Conservation (phyloP, 2,888 invertebrate species). For the Strigamia crassipes region DNA sequence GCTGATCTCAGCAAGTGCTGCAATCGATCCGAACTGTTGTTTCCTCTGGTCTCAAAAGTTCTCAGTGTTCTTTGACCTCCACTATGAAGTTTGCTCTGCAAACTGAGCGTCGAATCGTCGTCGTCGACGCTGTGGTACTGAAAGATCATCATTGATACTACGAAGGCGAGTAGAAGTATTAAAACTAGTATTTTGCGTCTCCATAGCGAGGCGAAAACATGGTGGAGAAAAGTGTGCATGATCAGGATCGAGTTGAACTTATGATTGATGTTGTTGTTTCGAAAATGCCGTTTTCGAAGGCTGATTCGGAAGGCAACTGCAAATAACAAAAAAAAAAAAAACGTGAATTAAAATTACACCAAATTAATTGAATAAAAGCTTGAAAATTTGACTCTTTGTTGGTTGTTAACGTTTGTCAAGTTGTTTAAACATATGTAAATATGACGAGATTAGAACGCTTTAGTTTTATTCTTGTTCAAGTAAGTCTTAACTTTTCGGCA, state of each 20-base stretch:
- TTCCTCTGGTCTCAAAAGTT: slow-evolving; percentile 8
- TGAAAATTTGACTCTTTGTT: no score
- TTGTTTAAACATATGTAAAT: background rate
- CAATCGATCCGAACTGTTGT: slow-evolving; percentile 43
- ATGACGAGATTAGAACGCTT: no score
- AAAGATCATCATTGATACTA: slow-evolving; percentile 47
- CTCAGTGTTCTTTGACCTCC: slow-evolving; percentile 44
- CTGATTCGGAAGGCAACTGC: slow-evolving; percentile 5
- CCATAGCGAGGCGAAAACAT: slow-evolving; percentile 49
- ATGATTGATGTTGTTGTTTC: background rate
- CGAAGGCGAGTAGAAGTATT: slow-evolving; percentile 37
- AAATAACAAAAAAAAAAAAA: background rate
- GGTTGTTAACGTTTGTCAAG: background rate
- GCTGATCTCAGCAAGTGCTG: slow-evolving; percentile 27
- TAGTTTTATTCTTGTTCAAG: slow-evolving; percentile 7
- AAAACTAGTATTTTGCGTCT: slow-evolving; percentile 45
- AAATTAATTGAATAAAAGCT: no score
- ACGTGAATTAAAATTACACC: no score
- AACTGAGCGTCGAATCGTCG: background rate
- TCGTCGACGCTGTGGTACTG: slow-evolving; percentile 50
- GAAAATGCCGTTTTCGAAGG: background rate
- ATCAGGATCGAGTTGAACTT: slow-evolving; percentile 11
- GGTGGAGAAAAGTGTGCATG: slow-evolving; percentile 45
- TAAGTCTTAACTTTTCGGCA: slow-evolving; percentile 32
- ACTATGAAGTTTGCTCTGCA: slow-evolving; percentile 1